phyloP scores from a whole-genome alignment of 2,888 invertebrate genomes.

The Trisateles emortualis region DNA sequence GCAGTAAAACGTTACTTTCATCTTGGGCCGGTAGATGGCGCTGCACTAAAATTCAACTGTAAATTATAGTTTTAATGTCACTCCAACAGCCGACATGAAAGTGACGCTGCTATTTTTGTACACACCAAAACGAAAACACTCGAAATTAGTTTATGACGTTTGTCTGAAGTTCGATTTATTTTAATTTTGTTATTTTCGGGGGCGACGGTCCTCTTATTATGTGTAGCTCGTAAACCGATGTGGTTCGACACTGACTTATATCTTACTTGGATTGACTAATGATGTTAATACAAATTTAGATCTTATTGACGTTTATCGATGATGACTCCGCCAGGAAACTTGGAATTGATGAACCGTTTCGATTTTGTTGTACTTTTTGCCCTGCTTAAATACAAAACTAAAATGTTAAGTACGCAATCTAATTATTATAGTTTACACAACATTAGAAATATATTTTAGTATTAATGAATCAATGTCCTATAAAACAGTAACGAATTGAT shows the following conservation, averaged over 20 bases:
- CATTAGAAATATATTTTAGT: too few species aligned
- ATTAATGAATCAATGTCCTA: neutral
- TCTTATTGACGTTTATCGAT: conserved; percentile 72
- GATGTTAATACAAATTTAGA: conserved; percentile 62
- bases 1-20: conserved; percentile 74
- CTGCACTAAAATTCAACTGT: conserved; percentile 73
- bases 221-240: conserved; percentile 64
- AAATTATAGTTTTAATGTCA: conserved; percentile 84
- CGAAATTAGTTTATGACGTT: conserved; percentile 87
- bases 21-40: conserved; percentile 76
- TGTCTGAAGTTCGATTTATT: conserved; percentile 87
- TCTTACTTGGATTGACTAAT: conserved; percentile 74
- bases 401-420: too few species aligned
- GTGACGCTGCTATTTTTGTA: conserved; percentile 84
- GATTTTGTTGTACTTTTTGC: too few species aligned
- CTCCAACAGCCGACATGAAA: conserved; percentile 80
- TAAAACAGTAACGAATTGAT: neutral
- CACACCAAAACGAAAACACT: conserved; percentile 84
- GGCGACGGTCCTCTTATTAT: conserved; percentile 76
- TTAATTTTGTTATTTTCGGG: conserved; percentile 86
- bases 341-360: neutral
- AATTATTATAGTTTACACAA: too few species aligned
- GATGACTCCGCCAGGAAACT: conserved; percentile 22
- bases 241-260: conserved; percentile 79
- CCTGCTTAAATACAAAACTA: too few species aligned